Evolutionary conservation across 2,797 vertebrate species (phyloP).

Genomic region (Eremophila alpestris): DNA sequence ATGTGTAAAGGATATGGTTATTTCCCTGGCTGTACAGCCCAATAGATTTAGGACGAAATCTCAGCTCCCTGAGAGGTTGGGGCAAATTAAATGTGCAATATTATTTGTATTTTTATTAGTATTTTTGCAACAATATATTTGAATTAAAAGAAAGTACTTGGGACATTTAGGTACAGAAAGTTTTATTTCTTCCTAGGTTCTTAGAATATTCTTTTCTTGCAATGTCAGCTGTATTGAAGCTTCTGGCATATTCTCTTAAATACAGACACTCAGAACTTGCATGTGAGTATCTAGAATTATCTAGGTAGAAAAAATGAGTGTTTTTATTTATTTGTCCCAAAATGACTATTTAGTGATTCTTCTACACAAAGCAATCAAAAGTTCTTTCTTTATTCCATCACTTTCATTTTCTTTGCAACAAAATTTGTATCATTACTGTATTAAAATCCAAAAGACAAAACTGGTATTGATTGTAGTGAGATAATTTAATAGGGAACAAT

Average conservation of each 20-base stretch:
- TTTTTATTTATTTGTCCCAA: neutral
- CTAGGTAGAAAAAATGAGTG: neutral
- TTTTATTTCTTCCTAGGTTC: neutral
- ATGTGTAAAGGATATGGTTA: neutral
- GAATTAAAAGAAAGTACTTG: neutral
- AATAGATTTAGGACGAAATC: neutral
- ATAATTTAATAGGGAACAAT: neutral
- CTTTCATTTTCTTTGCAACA: neutral
- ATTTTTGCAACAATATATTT: neutral
- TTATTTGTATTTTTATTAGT: neutral
- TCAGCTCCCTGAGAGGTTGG: neutral
- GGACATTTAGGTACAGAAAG: neutral
- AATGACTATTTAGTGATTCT: neutral
- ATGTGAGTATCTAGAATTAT: neutral
- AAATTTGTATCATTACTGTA: neutral
- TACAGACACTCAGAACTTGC: neutral
- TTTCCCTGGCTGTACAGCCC: neutral
- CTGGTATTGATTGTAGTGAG: neutral
- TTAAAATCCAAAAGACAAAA: neutral
- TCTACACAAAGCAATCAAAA: neutral
- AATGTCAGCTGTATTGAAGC: neutral
- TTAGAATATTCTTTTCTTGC: neutral
- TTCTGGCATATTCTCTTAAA: neutral
- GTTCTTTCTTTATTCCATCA: neutral
- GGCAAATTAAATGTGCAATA: neutral